Percentiles rank a stretch among this genome's conserved stretches.
phyloP scores from a whole-genome alignment of 2,888 invertebrate genomes.

The Axea sp. region DNA sequence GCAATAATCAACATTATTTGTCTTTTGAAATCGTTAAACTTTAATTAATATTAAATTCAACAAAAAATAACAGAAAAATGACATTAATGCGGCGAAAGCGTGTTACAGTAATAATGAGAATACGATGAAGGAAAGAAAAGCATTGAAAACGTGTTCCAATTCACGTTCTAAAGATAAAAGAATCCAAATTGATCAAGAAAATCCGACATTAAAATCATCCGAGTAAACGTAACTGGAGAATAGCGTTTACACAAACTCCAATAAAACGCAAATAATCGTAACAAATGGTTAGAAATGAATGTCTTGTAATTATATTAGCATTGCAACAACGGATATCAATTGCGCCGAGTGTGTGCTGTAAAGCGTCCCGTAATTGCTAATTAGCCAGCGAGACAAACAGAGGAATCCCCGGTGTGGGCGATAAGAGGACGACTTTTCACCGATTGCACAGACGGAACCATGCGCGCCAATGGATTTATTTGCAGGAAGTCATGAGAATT shows the following conservation, averaged over 20 bases:
- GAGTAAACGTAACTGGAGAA: too few relatives aligned
- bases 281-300: conserved; percentile 21
- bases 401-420: conserved; percentile 11
- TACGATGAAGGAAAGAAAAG: too few relatives aligned
- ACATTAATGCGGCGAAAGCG: too few relatives aligned
- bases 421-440: conserved; percentile 34
- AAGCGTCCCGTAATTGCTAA: conserved; percentile 37
- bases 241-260: neutral
- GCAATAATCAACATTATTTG: too few relatives aligned
- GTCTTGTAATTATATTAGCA: conserved; percentile 12
- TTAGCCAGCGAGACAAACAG: conserved; percentile 23
- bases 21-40: too few relatives aligned
- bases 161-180: too few relatives aligned
- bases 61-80: too few relatives aligned
- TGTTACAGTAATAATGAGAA: too few relatives aligned
- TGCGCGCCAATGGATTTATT: conserved; percentile 13
- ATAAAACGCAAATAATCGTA: conserved; percentile 25
- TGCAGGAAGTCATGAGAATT: conserved; percentile 17
- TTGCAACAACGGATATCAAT: conserved; percentile 29
- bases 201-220: too few relatives aligned
- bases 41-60: too few relatives aligned
- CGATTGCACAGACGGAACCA: conserved; percentile 4
- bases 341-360: conserved; percentile 30
- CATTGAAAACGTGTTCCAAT: too few relatives aligned
- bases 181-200: too few relatives aligned